Conservation (phyloP, 2,797 vertebrate genomes). For the Pterois miles region DNA sequence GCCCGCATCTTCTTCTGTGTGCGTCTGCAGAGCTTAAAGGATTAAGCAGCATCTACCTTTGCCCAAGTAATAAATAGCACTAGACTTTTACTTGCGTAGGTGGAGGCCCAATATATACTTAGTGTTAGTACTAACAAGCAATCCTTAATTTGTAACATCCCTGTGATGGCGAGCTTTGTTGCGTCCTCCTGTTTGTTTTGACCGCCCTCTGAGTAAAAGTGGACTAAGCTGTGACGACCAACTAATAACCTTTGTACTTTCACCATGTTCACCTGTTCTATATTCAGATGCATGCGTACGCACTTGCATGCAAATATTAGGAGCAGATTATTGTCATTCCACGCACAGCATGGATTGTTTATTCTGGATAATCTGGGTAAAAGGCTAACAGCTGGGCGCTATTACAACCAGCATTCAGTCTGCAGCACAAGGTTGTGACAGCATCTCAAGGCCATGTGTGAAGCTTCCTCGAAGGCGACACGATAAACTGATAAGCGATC, state of each 20-base stretch:
- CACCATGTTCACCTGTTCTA: conserved; percentile 36
- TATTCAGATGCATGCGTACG: conserved; percentile 46
- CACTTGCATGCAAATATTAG: conserved; percentile 40
- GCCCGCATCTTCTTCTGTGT: conserved; percentile 14
- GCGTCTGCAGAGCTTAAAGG: conserved; percentile 67
- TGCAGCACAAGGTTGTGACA: neutral
- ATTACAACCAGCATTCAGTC: neutral
- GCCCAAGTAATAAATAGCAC: conserved; percentile 60
- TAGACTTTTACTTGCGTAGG: conserved; percentile 67
- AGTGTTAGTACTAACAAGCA: neutral
- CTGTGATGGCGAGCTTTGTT: conserved; percentile 29
- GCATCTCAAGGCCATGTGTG: conserved; percentile 38
- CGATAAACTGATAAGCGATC: conserved; percentile 12
- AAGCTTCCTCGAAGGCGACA: conserved; percentile 4
- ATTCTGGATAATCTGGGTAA: conserved; percentile 25
- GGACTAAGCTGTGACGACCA: conserved; percentile 60
- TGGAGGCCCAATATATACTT: conserved; percentile 40
- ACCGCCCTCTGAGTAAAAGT: conserved; percentile 26
- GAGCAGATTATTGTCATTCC: conserved; percentile 44
- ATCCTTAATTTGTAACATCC: conserved; percentile 28
- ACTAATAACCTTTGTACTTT: conserved; percentile 36
- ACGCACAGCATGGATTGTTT: conserved; percentile 13
- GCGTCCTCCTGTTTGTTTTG: conserved; percentile 16
- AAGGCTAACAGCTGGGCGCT: neutral
- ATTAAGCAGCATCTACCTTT: conserved; percentile 49